Conservation (phyloP, 92 coral and sea anemone genomes). For the Nematostella vectensis region DNA sequence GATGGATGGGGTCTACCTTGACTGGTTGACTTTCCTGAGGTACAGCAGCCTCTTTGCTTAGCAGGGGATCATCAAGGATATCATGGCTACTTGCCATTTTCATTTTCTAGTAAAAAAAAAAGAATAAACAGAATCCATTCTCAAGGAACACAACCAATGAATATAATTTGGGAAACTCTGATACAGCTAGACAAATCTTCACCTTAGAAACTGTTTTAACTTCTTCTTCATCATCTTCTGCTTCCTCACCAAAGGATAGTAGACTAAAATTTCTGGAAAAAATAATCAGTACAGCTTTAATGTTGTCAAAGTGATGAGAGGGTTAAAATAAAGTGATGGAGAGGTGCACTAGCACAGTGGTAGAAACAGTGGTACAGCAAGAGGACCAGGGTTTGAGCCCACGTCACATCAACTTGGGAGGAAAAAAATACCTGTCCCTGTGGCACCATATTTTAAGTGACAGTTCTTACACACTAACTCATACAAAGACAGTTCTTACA, state of each 20-base stretch:
- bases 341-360: too few relatives aligned
- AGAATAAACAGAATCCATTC: neutral
- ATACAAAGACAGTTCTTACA: too few relatives aligned
- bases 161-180: neutral
- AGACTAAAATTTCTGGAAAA: conserved; percentile 87
- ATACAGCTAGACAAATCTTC: neutral
- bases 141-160: neutral
- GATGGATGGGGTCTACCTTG: too few relatives aligned
- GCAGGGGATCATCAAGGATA: conserved; percentile 72
- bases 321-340: too few relatives aligned
- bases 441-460: too few relatives aligned
- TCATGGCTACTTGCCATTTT: conserved; percentile 97
- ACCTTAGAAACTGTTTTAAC: conserved; percentile 63
- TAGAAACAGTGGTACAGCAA: too few relatives aligned
- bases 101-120: conserved; percentile 24
- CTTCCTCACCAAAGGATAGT: conserved; percentile 97
- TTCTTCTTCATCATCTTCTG: conserved; percentile 91
- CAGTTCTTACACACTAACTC: too few relatives aligned
- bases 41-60: conserved; percentile 68
- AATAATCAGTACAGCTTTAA: too few relatives aligned
- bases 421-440: too few relatives aligned
- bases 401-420: too few relatives aligned
- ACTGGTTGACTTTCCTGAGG: neutral
- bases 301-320: too few relatives aligned
- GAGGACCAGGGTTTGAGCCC: too few relatives aligned